phyloP scores from a whole-genome alignment of 2,113 vertebrate genomes.

The Saccopteryx bilineata region DNA sequence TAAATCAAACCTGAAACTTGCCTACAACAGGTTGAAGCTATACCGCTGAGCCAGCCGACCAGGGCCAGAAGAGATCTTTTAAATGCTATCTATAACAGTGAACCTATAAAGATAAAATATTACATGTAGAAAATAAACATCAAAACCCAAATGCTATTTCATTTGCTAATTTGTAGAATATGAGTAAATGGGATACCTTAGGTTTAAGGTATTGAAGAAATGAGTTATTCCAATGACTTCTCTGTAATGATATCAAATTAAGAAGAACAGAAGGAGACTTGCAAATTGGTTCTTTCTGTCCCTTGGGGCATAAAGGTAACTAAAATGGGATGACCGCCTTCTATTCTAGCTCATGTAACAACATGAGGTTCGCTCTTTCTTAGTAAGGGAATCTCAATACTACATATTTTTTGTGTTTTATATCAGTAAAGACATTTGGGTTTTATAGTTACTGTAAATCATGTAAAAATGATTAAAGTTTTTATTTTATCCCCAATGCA shows the following conservation, averaged over 20 bases:
- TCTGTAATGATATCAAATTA: neutral
- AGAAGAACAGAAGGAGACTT: neutral
- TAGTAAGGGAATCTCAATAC: neutral
- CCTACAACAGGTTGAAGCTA: too few relatives aligned
- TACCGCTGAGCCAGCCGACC: too few relatives aligned
- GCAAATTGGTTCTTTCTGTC: neutral
- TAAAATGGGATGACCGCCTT: neutral
- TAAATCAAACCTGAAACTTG: too few relatives aligned
- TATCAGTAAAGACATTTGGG: neutral
- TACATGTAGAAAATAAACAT: neutral
- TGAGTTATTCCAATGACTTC: neutral
- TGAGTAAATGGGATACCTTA: neutral
- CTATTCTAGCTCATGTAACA: neutral
- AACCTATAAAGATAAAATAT: slow-evolving; percentile 20
- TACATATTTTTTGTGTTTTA: neutral
- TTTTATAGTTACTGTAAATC: neutral
- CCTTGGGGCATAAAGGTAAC: neutral
- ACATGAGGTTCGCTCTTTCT: neutral
- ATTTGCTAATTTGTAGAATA: slow-evolving; percentile 11
- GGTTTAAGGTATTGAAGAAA: neutral
- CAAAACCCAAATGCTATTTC: neutral
- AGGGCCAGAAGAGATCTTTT: neutral
- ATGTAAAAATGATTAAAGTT: neutral
- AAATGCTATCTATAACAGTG: neutral
- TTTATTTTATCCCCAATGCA: neutral